Evolutionary conservation across 2,888 invertebrate genomes (phyloP).

Genomic region (Tupiocoris notatus): DNA sequence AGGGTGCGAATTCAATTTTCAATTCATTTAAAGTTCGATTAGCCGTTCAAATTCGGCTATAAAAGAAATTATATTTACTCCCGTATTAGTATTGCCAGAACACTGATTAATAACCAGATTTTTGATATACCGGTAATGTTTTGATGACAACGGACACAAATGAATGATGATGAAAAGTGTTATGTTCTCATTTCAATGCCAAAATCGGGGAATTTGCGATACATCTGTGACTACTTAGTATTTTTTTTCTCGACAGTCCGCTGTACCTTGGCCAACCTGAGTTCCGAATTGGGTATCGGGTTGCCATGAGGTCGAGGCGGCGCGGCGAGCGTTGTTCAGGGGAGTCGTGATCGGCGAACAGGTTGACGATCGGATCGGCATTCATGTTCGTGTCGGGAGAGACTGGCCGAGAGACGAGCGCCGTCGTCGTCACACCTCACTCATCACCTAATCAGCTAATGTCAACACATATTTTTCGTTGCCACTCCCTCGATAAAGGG

Average conservation of each 20-base stretch:
- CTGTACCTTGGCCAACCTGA: constrained; percentile 42
- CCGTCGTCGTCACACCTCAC: constrained; percentile 12
- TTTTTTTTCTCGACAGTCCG: constrained; percentile 12
- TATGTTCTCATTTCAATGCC: background rate
- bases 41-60: too few species aligned
- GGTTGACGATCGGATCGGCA: background rate
- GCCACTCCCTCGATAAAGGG: constrained; percentile 17
- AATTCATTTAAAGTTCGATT: background rate
- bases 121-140: background rate
- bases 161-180: constrained; percentile 18
- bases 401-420: background rate
- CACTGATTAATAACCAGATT: constrained; percentile 1
- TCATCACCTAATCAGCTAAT: constrained; percentile 43
- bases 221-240: too few species aligned
- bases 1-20: background rate
- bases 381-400: background rate
- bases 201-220: too few species aligned
- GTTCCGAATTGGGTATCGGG: constrained; percentile 26
- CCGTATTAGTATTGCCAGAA: background rate
- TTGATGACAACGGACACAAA: constrained; percentile 22
- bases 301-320: constrained; percentile 13
- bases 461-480: constrained; percentile 40
- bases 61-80: too few species aligned
- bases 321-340: constrained; percentile 6
- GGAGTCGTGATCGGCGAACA: constrained; percentile 1